phyloP scores from a whole-genome alignment of 2,797 vertebrate genomes.

The Microhierax caerulescens region DNA sequence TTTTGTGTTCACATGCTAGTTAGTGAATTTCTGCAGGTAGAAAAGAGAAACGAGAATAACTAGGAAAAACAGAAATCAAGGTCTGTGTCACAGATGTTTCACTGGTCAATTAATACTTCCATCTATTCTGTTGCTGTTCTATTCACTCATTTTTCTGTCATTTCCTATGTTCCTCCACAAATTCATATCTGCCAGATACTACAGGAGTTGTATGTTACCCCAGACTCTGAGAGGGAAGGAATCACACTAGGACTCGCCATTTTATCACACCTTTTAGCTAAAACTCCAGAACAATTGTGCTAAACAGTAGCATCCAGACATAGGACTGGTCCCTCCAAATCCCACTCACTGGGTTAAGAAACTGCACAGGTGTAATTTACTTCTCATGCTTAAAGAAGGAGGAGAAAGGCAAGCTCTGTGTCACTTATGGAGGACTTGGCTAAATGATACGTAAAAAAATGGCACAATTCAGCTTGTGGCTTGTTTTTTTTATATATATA shows the following conservation, averaged over 20 bases:
- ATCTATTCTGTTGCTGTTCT: not conserved
- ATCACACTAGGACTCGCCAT: not conserved
- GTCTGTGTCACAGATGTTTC: constrained; percentile 18
- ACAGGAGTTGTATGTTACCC: not conserved
- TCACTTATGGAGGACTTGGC: not conserved
- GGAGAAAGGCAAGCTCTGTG: not conserved
- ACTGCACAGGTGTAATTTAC: not conserved
- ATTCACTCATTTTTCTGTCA: not conserved
- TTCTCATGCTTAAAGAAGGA: not conserved
- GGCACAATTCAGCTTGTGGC: not conserved
- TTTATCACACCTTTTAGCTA: not conserved
- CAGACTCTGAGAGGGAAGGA: not conserved
- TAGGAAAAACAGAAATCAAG: constrained; percentile 31
- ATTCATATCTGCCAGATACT: not conserved
- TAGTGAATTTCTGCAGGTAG: not conserved
- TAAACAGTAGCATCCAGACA: not conserved
- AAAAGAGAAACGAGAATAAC: constrained; percentile 33
- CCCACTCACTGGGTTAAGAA: not conserved
- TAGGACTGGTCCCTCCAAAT: not conserved
- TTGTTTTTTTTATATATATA: too few relatives aligned
- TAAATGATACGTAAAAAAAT: not conserved
- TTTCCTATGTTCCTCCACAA: not conserved
- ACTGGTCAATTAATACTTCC: not conserved
- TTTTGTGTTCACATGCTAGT: constrained; percentile 8
- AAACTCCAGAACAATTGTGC: not conserved